Base-by-base conservation (phyloP, 2,888 invertebrate species). In the Synergus gifuensis region DNA sequence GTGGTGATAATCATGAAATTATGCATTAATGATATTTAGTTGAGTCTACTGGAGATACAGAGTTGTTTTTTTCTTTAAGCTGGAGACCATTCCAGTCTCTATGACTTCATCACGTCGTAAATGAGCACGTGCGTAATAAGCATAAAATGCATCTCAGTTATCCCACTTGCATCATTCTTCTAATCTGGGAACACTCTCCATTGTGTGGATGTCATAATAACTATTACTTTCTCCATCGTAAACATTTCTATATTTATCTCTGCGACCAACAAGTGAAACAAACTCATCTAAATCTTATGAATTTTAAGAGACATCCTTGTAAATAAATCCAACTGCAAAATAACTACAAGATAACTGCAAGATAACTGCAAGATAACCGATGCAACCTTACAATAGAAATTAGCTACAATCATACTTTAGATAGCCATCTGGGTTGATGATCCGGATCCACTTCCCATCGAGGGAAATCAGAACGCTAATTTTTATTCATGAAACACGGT, bases 1-100 rank as follows among this genome's bases (percentile, higher is more conserved):
- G 28, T 28, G 28, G 28, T 28, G 28, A 28, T 28, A 3, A 28
- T 3, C 28, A 28, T 81, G 83, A 86, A 87, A 87, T 86, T 85
- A 81, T 82, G 81, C 80, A 82, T 76, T 81, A 84, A 83, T 83
- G 78, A 84, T 81, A 82, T 82, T 78, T 76, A 73, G 69, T 73
- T 49, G 28, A 49, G 36, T n/a, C 36, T 28, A 28, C 28, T 28
- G 28, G 28, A 28, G 28, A 28, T 28, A 28, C 28, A 28, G 28
- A 7, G 18, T 18, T 9, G 58, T 60, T 18, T 60, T 60, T 18
- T 18, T 11, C 12, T 18, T 22, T 22, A 12, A 60, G 22, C 4
- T 18, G 12, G 12, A 4, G 22, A 28, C 36, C 36, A 54, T 9
- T 54, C n/a, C 28, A 54, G 36, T 54, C 11, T 4, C 36, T 49